phyloP scores from a whole-genome alignment of 64 coral and sea anemone species.

The Montipora efflorescens region DNA sequence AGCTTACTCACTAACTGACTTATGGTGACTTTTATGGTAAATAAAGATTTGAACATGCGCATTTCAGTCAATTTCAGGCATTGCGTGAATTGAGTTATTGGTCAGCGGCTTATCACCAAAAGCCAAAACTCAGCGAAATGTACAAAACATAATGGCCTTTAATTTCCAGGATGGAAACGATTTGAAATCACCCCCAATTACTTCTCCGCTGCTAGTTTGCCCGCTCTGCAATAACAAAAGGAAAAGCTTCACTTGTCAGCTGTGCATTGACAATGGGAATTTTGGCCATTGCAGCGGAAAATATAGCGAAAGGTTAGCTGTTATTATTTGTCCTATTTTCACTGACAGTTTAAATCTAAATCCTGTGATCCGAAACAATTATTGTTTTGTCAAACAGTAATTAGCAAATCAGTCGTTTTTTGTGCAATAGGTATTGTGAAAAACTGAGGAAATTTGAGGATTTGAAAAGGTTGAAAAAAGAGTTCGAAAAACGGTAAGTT shows the following conservation, averaged over 20 bases:
- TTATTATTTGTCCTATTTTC: constrained; percentile 24
- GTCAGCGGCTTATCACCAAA: constrained; percentile 74
- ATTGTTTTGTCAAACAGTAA: not conserved
- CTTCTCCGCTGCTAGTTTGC: constrained; percentile 40
- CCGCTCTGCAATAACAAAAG: constrained; percentile 86
- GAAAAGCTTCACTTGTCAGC: constrained; percentile 82
- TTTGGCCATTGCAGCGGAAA: constrained; percentile 75
- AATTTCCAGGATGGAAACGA: constrained; percentile 76
- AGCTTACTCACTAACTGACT: no score
- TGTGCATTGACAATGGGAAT: constrained; percentile 73
- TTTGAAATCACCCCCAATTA: constrained; percentile 40
- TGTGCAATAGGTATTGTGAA: constrained; percentile 71
- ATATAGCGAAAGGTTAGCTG: constrained; percentile 55
- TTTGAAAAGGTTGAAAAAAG: constrained; percentile 77
- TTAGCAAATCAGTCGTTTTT: not conserved
- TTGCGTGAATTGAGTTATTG: no score
- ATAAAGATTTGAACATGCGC: no score
- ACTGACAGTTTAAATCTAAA: no score
- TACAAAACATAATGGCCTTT: constrained; percentile 64
- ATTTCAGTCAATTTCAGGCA: no score
- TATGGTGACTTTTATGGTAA: no score
- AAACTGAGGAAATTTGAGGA: constrained; percentile 64
- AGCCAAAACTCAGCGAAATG: constrained; percentile 51
- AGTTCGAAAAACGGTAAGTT: constrained; percentile 76
- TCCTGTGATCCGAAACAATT: not conserved